Percentiles rank a stretch among this genome's conserved stretches.
These are phyloP conservation scores for Macrobrachium rosenbergii DNA, from an alignment of 1,140 invertebrate species.

Conservation along the genomic window DNA sequence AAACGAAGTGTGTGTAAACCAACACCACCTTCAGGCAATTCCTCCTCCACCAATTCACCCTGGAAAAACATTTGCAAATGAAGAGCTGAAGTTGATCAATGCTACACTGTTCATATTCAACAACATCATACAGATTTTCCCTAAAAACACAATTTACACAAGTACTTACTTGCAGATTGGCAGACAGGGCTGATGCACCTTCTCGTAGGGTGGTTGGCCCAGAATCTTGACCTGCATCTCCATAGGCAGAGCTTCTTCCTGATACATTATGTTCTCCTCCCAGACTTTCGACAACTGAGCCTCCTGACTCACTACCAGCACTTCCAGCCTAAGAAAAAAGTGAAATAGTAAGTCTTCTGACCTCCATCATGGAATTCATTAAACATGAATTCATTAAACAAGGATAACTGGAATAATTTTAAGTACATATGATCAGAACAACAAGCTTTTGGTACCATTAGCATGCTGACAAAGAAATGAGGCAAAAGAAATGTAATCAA, in stretches of 20 bases:
- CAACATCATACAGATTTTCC: neutral
- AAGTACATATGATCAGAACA: no score
- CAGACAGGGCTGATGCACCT: conserved; percentile 37
- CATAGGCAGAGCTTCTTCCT: conserved; percentile 90
- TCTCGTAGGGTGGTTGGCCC: conserved; percentile 46
- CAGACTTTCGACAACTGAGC: conserved; percentile 90
- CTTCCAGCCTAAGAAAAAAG: conserved; percentile 73
- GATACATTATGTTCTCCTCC: conserved; percentile 88
- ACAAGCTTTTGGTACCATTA: no score
- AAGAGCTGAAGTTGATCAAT: no score
- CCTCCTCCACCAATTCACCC: conserved; percentile 54
- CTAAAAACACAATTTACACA: neutral
- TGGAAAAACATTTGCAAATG: neutral
- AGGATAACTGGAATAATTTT: no score
- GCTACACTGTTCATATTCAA: no score
- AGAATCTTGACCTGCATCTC: conserved; percentile 76
- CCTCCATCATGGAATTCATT: no score
- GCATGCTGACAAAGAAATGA: no score
- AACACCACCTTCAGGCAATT: conserved; percentile 56
- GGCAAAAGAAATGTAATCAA: no score
- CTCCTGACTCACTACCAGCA: conserved; percentile 84
- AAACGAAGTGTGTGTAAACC: conserved; percentile 79
- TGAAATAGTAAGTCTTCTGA: neutral
- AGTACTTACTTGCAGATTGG: conserved; percentile 38
- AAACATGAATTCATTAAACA: no score